Evolutionary conservation across 2,797 vertebrate genomes (phyloP).

Genomic region (Selene dorsalis): DNA sequence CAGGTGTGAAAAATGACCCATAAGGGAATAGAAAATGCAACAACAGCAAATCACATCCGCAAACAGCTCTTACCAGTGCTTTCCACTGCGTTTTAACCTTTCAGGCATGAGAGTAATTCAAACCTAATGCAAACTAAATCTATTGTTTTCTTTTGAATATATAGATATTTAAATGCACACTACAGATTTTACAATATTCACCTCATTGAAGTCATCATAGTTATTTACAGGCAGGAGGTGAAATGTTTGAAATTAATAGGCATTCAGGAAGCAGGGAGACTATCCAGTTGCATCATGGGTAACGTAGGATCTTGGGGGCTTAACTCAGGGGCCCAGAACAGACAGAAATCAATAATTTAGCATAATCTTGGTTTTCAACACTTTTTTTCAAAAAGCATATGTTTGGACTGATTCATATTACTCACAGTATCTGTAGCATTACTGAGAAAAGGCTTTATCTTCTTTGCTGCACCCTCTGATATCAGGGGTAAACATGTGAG

Average conservation of each 20-base stretch:
- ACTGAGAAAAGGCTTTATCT: neutral
- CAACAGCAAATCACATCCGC: conserved; percentile 8
- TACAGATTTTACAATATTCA: neutral
- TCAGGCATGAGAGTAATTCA: conserved; percentile 1
- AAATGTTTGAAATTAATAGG: neutral
- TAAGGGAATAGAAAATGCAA: conserved; percentile 35
- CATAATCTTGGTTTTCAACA: no score
- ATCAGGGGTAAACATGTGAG: conserved; percentile 26
- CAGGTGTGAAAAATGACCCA: conserved; percentile 47
- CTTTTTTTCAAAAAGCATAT: no score
- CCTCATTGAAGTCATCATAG: neutral
- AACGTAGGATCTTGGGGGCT: neutral
- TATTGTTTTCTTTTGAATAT: neutral
- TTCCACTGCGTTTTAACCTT: conserved; percentile 2
- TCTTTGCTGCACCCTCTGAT: conserved; percentile 1
- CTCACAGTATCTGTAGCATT: neutral
- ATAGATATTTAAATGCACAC: neutral
- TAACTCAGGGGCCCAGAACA: neutral
- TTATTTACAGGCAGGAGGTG: neutral
- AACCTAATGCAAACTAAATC: neutral
- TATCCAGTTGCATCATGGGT: neutral
- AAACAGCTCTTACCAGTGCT: conserved; percentile 13
- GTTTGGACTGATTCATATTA: neutral
- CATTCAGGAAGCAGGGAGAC: neutral
- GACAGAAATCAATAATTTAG: no score